A percentile compares a stretch with the other conserved stretches of the same genome.
phyloP scores from a whole-genome alignment of 1,140 invertebrate species.

The Dinoponera quadriceps region DNA sequence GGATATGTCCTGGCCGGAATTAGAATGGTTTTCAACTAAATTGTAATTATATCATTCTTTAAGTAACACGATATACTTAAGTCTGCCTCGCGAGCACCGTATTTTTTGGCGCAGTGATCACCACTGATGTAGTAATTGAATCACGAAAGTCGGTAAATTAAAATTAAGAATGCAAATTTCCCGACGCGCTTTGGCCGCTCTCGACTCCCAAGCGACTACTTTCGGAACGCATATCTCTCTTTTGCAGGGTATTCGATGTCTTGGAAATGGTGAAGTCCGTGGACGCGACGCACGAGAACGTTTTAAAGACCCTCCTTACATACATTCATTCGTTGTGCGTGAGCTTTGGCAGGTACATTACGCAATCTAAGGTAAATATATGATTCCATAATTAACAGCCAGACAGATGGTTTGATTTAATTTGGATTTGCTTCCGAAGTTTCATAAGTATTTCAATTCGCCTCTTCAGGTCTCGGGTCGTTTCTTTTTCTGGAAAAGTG shows the following conservation, averaged over 20 bases:
- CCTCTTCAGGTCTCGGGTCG: too few relatives aligned
- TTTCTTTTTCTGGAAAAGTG: too few relatives aligned
- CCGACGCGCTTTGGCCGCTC: not conserved
- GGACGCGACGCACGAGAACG: slow-evolving; percentile 76
- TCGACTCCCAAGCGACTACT: not conserved
- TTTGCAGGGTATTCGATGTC: slow-evolving; percentile 79
- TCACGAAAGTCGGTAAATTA: not conserved
- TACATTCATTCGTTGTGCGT: slow-evolving; percentile 80
- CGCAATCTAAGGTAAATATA: slow-evolving; percentile 75
- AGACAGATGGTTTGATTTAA: too few relatives aligned
- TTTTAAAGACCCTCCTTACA: slow-evolving; percentile 77
- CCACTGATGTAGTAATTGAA: not conserved
- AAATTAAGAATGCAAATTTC: not conserved
- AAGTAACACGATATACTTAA: not conserved
- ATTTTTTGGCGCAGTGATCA: slow-evolving; percentile 58
- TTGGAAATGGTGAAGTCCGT: slow-evolving; percentile 80
- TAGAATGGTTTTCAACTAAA: slow-evolving; percentile 86
- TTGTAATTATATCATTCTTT: slow-evolving; percentile 82
- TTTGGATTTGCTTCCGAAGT: too few relatives aligned
- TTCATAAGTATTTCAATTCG: too few relatives aligned
- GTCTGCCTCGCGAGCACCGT: slow-evolving; percentile 66
- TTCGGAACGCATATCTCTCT: not conserved
- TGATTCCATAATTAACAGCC: not conserved
- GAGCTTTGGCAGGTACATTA: slow-evolving; percentile 79
- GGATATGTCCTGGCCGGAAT: slow-evolving; percentile 85